Evolutionary conservation across 1,140 invertebrate species (phyloP).

Genomic region (Hycleus phaleratus): DNA sequence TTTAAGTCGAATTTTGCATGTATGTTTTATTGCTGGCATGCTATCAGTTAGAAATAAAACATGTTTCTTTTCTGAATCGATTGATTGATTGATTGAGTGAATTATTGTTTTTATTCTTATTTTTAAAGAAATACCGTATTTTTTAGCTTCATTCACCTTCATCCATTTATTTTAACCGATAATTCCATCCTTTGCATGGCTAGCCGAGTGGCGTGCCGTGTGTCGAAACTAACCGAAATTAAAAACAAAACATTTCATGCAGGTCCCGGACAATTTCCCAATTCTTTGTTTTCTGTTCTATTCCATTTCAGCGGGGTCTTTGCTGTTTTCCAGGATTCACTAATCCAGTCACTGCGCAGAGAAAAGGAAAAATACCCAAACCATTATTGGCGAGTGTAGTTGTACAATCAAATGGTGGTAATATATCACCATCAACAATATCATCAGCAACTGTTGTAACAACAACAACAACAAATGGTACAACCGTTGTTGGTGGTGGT

Average conservation of each 20-base stretch:
- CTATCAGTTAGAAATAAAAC: slow-evolving; percentile 19
- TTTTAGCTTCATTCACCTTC: too few relatives aligned
- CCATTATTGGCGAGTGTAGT: slow-evolving; percentile 69
- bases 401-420: slow-evolving; percentile 27
- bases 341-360: slow-evolving; percentile 70
- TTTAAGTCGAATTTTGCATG: background rate
- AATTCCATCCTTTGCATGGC: slow-evolving; percentile 19
- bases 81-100: slow-evolving; percentile 1
- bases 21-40: slow-evolving; percentile 17
- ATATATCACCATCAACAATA: too few relatives aligned
- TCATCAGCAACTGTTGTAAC: too few relatives aligned
- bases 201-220: slow-evolving; percentile 32
- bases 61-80: slow-evolving; percentile 3
- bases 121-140: too few relatives aligned
- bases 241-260: slow-evolving; percentile 26
- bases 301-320: slow-evolving; percentile 65
- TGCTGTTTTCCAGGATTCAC: slow-evolving; percentile 83
- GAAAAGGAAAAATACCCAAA: slow-evolving; percentile 77
- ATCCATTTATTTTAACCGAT: too few relatives aligned
- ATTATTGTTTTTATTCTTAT: background rate
- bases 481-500: slow-evolving; percentile 46
- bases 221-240: slow-evolving; percentile 25
- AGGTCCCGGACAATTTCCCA: slow-evolving; percentile 46
- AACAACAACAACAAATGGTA: slow-evolving; percentile 1
- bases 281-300: slow-evolving; percentile 46